phyloP scores from a whole-genome alignment of 1,140 invertebrate species.

The Drosophila grimshawi region DNA sequence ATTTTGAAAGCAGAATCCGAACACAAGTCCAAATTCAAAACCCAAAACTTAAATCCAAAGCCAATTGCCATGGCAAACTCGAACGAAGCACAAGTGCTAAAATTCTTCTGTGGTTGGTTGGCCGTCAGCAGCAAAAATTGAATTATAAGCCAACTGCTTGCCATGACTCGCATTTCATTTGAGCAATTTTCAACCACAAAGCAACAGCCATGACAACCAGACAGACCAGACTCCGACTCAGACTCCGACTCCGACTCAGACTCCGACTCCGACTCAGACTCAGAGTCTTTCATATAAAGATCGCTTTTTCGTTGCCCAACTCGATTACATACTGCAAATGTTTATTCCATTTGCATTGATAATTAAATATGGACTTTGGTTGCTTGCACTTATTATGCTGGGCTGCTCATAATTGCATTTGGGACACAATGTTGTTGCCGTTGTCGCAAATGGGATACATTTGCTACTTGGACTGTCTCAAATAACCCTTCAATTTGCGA shows the following conservation, averaged over 20 bases:
- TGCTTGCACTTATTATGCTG: conserved; percentile 18
- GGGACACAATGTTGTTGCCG: conserved; percentile 10
- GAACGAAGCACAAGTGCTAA: conserved; percentile 20
- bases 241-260: too few species aligned
- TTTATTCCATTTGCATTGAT: conserved; percentile 79
- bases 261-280: too few species aligned
- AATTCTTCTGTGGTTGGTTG: conserved; percentile 40
- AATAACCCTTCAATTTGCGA: conserved; percentile 50
- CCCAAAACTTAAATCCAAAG: not conserved
- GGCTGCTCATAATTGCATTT: conserved; percentile 63
- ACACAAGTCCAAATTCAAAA: conserved; percentile 1
- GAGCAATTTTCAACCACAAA: not conserved
- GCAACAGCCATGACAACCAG: too few species aligned
- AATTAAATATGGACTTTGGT: conserved; percentile 56
- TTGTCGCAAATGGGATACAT: conserved; percentile 21
- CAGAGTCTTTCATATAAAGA: not conserved
- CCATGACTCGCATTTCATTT: not conserved
- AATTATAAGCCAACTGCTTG: conserved; percentile 46
- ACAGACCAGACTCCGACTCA: too few species aligned
- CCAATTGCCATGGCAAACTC: conserved; percentile 2
- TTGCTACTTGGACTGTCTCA: conserved; percentile 27
- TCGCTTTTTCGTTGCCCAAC: conserved; percentile 52
- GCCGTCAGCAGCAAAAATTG: conserved; percentile 49
- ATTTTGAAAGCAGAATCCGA: not conserved
- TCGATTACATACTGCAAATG: conserved; percentile 67